Conservation (phyloP, 1,140 invertebrate genomes). For the Rhyzopertha dominica region DNA sequence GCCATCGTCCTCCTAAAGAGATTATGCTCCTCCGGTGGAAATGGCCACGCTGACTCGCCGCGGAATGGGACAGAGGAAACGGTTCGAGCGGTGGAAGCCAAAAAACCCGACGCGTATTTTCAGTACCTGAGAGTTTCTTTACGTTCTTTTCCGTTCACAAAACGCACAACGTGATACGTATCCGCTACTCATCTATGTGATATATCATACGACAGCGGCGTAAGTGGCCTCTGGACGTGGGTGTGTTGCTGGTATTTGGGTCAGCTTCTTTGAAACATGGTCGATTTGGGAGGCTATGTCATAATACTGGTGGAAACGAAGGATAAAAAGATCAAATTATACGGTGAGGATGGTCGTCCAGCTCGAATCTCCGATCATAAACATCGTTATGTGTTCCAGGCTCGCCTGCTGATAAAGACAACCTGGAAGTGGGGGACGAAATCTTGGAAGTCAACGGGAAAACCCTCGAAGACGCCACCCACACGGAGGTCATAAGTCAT, state of each 20-base stretch:
- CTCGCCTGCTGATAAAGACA: constrained; percentile 89
- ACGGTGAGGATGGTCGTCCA: constrained; percentile 63
- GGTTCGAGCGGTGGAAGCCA: constrained; percentile 37
- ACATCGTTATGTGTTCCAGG: constrained; percentile 61
- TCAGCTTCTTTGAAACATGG: constrained; percentile 52
- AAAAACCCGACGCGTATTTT: constrained; percentile 20
- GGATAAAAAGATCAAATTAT: constrained; percentile 91
- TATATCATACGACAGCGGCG: constrained; percentile 3
- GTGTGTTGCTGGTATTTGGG: neutral
- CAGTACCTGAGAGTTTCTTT: constrained; percentile 22
- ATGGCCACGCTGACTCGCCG: constrained; percentile 9
- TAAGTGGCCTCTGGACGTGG: neutral
- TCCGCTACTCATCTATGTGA: constrained; percentile 12
- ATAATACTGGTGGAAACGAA: constrained; percentile 91
- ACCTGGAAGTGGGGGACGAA: constrained; percentile 89
- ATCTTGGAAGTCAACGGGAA: constrained; percentile 94
- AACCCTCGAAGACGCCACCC: constrained; percentile 79
- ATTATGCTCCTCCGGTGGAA: constrained; percentile 3
- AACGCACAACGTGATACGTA: constrained; percentile 36
- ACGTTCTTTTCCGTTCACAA: constrained; percentile 14
- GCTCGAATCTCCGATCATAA: neutral
- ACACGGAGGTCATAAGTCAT: constrained; percentile 85
- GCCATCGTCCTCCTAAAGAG: neutral
- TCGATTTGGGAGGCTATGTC: constrained; percentile 93
- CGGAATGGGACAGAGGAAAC: constrained; percentile 31